Evolutionary conservation across 2,113 vertebrate species (phyloP).

Genomic region (Semnornis frantzii): DNA sequence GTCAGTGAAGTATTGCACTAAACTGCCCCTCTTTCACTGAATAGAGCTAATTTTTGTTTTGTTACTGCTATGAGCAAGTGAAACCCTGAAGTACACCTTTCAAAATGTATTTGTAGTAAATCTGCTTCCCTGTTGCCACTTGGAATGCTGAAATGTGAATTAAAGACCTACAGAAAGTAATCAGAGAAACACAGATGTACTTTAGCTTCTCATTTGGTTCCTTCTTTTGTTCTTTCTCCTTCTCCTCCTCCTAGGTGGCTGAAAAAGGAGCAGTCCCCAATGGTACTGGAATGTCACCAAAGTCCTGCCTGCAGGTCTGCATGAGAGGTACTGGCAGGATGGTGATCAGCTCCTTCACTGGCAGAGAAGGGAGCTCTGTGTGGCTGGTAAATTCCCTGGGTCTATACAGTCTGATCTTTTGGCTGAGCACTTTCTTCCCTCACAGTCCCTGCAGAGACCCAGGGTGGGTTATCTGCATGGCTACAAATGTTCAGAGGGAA

Average conservation of each 20-base stretch:
- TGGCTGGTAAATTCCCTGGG: not conserved
- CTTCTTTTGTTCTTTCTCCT: not conserved
- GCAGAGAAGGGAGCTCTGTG: not conserved
- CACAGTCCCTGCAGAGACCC: fast-evolving
- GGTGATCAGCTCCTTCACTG: not conserved
- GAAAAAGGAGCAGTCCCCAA: not conserved
- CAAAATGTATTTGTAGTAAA: not conserved
- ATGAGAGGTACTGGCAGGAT: not conserved
- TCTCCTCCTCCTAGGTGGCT: not conserved
- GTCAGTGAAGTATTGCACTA: not conserved
- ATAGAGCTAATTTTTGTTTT: not conserved
- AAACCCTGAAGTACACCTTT: not conserved
- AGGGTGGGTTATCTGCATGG: not conserved
- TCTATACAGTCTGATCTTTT: fast-evolving
- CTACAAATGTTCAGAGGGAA: not conserved
- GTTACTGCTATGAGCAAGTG: not conserved
- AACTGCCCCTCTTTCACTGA: not conserved
- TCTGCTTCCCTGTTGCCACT: not conserved
- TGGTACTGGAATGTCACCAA: not conserved
- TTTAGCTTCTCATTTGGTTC: not conserved
- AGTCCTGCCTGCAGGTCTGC: not conserved
- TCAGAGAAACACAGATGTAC: not conserved
- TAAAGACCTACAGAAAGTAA: not conserved
- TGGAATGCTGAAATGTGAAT: not conserved
- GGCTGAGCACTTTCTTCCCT: not conserved